Conservation (phyloP, 2,888 invertebrate genomes). For the Troilus luridus region DNA sequence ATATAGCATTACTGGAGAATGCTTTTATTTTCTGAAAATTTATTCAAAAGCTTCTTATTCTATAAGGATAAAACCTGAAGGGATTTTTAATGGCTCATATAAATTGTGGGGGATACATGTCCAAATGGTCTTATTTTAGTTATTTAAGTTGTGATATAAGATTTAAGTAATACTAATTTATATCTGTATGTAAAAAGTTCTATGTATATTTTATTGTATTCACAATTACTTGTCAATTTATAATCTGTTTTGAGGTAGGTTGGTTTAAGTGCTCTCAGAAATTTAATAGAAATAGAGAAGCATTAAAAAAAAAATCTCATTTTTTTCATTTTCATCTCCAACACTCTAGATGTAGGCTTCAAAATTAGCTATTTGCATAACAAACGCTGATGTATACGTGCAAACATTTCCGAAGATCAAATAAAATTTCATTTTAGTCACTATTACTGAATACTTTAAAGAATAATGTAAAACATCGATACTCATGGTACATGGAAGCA, state of each 20-base stretch:
- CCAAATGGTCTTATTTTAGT: not conserved
- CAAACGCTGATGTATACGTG: not conserved
- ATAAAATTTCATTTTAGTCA: not conserved
- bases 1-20: not conserved
- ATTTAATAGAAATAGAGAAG: not conserved
- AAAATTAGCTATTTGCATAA: not conserved
- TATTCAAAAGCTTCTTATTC: not conserved
- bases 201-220: not conserved
- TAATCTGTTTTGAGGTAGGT: not conserved
- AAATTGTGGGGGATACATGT: not conserved
- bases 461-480: not conserved
- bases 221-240: not conserved
- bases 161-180: not conserved
- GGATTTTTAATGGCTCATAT: not conserved
- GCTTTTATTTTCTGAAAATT: not conserved
- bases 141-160: slow-evolving; percentile 37
- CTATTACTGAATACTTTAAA: not conserved
- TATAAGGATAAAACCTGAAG: not conserved
- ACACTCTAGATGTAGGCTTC: not conserved
- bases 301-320: not conserved
- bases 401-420: not conserved
- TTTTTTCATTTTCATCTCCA: not conserved
- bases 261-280: not conserved
- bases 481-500: not conserved
- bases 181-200: not conserved